phyloP scores from a whole-genome alignment of 2,888 invertebrate species.

The Cerceris ruficornis region DNA sequence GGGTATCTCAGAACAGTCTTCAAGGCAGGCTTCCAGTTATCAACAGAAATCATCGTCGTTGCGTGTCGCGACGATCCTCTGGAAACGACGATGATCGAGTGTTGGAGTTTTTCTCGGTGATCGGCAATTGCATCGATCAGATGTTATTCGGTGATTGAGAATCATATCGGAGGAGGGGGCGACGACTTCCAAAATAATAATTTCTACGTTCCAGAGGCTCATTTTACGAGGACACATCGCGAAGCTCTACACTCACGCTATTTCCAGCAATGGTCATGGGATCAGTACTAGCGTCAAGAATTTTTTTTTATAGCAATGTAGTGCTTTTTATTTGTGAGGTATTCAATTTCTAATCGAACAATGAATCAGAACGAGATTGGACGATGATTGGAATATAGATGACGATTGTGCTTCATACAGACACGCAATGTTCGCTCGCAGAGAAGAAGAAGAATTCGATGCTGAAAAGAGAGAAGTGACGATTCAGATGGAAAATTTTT shows the following conservation, averaged over 20 bases:
- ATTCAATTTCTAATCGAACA: slow-evolving; percentile 1
- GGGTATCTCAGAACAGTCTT: slow-evolving; percentile 72
- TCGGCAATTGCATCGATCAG: slow-evolving; percentile 23
- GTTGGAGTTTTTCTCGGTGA: slow-evolving; percentile 17
- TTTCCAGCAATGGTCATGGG: slow-evolving; percentile 42
- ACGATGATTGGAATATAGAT: too few relatives aligned
- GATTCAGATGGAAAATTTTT: too few relatives aligned
- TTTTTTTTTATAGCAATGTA: slow-evolving; percentile 20
- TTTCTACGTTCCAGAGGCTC: slow-evolving; percentile 21
- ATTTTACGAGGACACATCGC: slow-evolving; percentile 18
- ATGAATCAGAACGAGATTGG: neutral
- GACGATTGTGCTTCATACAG: too few relatives aligned
- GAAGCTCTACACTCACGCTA: slow-evolving; percentile 20
- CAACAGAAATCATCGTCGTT: slow-evolving; percentile 50
- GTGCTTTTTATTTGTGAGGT: slow-evolving; percentile 16
- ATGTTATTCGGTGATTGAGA: slow-evolving; percentile 26
- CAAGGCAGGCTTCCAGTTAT: slow-evolving; percentile 79
- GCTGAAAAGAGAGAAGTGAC: too few relatives aligned
- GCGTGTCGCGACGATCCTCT: slow-evolving; percentile 3
- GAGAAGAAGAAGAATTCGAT: too few relatives aligned
- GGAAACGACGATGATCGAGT: slow-evolving; percentile 17
- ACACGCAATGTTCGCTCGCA: too few relatives aligned
- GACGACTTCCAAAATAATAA: slow-evolving; percentile 56
- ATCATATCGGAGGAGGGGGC: slow-evolving; percentile 28
- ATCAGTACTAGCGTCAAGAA: slow-evolving; percentile 35